Conservation (phyloP, 2,113 vertebrate species). For the Myiozetetes cayanensis region DNA sequence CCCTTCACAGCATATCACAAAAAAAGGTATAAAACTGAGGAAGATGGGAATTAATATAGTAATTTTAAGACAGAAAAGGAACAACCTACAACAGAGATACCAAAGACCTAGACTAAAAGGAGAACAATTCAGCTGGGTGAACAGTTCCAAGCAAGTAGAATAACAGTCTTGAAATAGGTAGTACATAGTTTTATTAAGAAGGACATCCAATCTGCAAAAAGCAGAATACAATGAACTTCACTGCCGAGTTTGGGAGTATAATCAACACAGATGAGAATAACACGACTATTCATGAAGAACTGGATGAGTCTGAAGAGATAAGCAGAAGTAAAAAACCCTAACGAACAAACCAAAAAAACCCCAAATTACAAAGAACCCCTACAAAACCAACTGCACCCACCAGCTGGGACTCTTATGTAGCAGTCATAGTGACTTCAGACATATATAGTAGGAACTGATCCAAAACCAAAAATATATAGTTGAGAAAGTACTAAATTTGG, state of each 20-base stretch:
- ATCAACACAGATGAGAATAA: background rate
- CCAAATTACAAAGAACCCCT: background rate
- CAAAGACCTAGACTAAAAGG: background rate
- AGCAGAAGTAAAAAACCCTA: background rate
- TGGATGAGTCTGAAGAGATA: background rate
- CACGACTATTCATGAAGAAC: background rate
- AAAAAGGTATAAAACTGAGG: background rate
- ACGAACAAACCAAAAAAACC: background rate
- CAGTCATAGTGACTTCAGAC: background rate
- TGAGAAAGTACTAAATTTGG: background rate
- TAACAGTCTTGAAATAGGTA: background rate
- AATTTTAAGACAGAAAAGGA: background rate
- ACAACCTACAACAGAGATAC: background rate
- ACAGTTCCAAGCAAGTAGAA: background rate
- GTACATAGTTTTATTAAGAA: background rate
- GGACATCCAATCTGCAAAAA: background rate
- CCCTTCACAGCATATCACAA: background rate
- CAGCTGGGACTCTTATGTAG: background rate
- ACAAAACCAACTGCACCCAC: background rate
- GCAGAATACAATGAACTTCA: background rate
- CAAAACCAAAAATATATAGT: background rate
- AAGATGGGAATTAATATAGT: background rate
- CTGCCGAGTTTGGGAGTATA: background rate
- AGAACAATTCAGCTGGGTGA: background rate
- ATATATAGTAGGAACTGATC: background rate